Evolutionary conservation across 2,888 invertebrate genomes (phyloP).

Genomic region (Erebia palarica): DNA sequence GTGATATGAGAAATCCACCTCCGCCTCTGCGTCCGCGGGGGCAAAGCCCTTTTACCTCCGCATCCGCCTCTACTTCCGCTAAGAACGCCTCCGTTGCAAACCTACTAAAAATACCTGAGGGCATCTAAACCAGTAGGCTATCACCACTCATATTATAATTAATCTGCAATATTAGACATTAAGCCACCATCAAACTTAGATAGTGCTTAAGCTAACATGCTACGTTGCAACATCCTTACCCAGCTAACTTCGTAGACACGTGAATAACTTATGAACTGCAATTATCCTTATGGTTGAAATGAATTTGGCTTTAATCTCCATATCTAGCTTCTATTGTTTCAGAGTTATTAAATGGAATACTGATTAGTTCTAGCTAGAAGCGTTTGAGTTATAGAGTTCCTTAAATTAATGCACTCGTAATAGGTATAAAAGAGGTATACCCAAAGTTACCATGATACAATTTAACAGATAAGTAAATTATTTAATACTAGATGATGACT

Average conservation of each 20-base stretch:
- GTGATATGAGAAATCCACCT: no score
- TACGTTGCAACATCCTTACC: not conserved
- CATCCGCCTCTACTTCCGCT: no score
- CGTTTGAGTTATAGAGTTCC: not conserved
- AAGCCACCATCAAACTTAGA: slow-evolving; percentile 6
- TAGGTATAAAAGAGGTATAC: not conserved
- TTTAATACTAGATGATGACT: no score
- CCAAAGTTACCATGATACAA: no score
- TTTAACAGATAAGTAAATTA: no score
- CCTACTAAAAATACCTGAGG: no score
- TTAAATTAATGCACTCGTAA: not conserved
- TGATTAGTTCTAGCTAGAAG: not conserved
- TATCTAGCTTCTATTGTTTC: slow-evolving; percentile 5
- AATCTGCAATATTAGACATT: not conserved
- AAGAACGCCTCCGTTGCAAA: no score
- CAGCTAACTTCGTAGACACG: slow-evolving; percentile 11
- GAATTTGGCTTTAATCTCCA: slow-evolving; percentile 16
- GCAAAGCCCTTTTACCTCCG: no score
- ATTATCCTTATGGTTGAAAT: slow-evolving; percentile 12
- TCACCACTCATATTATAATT: not conserved
- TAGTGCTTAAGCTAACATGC: slow-evolving; percentile 16
- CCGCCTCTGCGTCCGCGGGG: no score
- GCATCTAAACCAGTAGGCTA: no score
- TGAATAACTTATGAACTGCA: slow-evolving; percentile 22
- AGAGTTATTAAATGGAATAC: slow-evolving; percentile 7